phyloP scores from a whole-genome alignment of 2,888 invertebrate genomes.

The Dynastes grantii region DNA sequence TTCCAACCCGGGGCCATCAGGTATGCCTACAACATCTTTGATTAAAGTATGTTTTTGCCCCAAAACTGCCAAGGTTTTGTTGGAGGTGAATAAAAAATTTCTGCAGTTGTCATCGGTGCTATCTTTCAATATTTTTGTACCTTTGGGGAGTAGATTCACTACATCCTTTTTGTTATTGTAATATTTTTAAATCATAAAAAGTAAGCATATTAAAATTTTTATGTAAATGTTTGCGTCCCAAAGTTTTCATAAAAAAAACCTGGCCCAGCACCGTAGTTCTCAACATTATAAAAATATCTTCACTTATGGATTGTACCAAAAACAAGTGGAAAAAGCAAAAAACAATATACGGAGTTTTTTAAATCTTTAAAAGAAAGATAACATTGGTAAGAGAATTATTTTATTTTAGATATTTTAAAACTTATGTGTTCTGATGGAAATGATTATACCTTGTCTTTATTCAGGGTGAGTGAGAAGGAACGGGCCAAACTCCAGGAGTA shows the following conservation, averaged over 20 bases:
- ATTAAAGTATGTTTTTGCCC: conserved; percentile 11
- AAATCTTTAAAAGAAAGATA: too few species aligned
- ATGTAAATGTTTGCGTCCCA: conserved; percentile 25
- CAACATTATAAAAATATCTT: background rate
- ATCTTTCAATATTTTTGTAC: background rate
- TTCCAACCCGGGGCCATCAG: too few species aligned
- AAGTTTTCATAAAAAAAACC: conserved; percentile 23
- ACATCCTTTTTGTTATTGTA: background rate
- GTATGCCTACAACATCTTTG: background rate
- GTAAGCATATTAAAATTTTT: conserved; percentile 32
- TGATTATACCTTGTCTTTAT: too few species aligned
- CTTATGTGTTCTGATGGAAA: too few species aligned
- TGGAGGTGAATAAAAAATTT: background rate
- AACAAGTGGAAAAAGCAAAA: background rate
- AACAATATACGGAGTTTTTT: background rate
- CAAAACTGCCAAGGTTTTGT: background rate
- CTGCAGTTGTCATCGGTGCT: background rate
- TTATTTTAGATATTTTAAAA: too few species aligned
- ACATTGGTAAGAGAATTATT: too few species aligned
- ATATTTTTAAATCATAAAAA: conserved; percentile 24
- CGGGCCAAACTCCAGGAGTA: too few species aligned
- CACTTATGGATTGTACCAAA: background rate
- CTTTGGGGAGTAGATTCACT: background rate
- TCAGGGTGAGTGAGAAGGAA: too few species aligned
- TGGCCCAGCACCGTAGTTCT: conserved; percentile 4